A percentile compares a stretch with the other conserved stretches of the same genome.
phyloP scores from a whole-genome alignment of 2,888 invertebrate genomes.

The Pheosia tremula region DNA sequence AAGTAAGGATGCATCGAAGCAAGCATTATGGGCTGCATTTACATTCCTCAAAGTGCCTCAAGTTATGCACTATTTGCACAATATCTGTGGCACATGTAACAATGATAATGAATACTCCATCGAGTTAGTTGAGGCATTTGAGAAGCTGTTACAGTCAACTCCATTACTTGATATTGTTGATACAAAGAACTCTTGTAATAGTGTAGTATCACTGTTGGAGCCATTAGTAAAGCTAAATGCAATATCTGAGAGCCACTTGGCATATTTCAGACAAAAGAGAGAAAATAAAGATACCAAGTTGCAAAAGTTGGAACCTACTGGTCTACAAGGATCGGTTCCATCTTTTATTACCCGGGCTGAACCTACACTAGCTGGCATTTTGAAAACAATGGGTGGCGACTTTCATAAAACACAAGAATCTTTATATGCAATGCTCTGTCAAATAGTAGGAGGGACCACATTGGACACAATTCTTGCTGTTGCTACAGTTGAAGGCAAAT shows the following conservation, averaged over 20 bases:
- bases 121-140: conserved; percentile 93
- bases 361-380: conserved; percentile 93
- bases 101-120: conserved; percentile 88
- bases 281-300: conserved; percentile 86
- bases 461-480: conserved; percentile 96
- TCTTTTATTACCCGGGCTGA: conserved; percentile 94
- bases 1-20: conserved; percentile 90
- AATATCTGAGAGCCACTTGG: conserved; percentile 90
- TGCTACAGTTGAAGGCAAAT: conserved; percentile 95
- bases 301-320: conserved; percentile 88
- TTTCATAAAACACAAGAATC: conserved; percentile 95
- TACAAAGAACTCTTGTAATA: conserved; percentile 94
- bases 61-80: conserved; percentile 89
- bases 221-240: conserved; percentile 92
- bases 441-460: conserved; percentile 95
- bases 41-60: conserved; percentile 96
- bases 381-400: conserved; percentile 96
- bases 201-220: conserved; percentile 92
- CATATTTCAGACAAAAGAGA: conserved; percentile 86
- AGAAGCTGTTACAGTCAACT: conserved; percentile 92
- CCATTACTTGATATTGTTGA: conserved; percentile 95
- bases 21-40: conserved; percentile 97
- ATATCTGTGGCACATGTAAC: conserved; percentile 80
- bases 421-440: conserved; percentile 92
- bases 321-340: conserved; percentile 89